Percentiles rank a stretch among this genome's conserved stretches.
Conservation (phyloP, 2,888 invertebrate genomes). For the Melipona bicolor region DNA sequence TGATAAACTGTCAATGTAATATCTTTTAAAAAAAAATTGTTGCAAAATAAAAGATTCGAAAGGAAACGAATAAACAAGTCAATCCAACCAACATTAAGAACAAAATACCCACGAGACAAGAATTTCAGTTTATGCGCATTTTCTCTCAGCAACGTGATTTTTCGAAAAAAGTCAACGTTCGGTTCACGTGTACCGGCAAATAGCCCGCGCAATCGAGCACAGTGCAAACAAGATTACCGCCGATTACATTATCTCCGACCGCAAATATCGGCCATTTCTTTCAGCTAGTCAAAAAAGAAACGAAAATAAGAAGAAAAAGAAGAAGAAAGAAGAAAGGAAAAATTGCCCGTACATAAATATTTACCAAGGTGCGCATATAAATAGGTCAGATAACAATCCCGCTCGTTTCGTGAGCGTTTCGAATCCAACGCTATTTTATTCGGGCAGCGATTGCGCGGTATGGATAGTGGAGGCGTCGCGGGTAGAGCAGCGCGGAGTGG, state of each 20-base stretch:
- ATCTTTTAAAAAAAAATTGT: background rate
- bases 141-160: background rate
- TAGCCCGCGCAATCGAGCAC: background rate
- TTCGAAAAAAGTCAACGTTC: background rate
- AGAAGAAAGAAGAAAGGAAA: too few species aligned
- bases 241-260: slow-evolving; percentile 7
- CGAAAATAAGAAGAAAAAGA: background rate
- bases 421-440: slow-evolving; percentile 68
- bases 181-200: slow-evolving; percentile 6
- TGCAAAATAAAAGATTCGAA: background rate
- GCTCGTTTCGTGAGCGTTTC: slow-evolving; percentile 53
- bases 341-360: slow-evolving; percentile 18
- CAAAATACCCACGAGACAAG: background rate
- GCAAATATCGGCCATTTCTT: background rate
- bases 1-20: background rate
- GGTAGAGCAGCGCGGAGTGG: slow-evolving; percentile 68
- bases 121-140: background rate
- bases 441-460: slow-evolving; percentile 79
- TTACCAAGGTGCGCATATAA: slow-evolving; percentile 34
- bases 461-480: slow-evolving; percentile 67
- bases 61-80: background rate
- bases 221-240: slow-evolving; percentile 4
- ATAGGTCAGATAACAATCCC: slow-evolving; percentile 46
- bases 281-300: background rate
- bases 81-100: background rate